Base-by-base conservation (phyloP, 2,888 invertebrate species). In the Acronicta aceris region DNA sequence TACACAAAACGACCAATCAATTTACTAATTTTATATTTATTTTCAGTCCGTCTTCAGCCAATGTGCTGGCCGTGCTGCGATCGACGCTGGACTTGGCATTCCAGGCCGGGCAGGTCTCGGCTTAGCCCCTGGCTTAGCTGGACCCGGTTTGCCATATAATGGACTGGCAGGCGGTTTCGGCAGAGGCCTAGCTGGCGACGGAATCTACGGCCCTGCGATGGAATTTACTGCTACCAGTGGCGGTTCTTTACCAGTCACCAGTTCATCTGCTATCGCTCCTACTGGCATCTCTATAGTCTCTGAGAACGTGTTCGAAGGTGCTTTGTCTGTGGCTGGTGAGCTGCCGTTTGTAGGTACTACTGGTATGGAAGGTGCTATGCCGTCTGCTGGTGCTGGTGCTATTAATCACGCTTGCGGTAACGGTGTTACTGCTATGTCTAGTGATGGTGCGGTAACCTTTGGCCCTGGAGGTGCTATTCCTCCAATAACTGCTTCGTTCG, bases 311-410 rank as follows among this genome's bases (percentile, higher is more conserved):
- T 63, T 51, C 9, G 63, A 58, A 15, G 61, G 65, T 55, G 30
- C 12, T 17, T 27, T 59, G 61, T 16, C 36, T 9, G 57, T 46
- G 2, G 56, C 43, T 47, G 65, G 64, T 47, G 56, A 62, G 49
- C 48, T 57, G 64, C 72, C 54, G 45, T 49, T 53, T 53, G 65
- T 56, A 47, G 61, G 59, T 42, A 53, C 65, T 71, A 43, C 21
- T 21, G 43, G 21, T 7, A 58, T 89, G 25, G 81, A 84, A 40
- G 87, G 87, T 0, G 69, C 60, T 15, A 59, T 88, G 16, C 86
- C 85, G 2, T 82, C 85, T 16, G 77, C 68, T 21, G 88, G 88
- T 5, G 58, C 75, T 43, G 85, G 84, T 38, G 38, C 38, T 8
- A 38, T 38, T 7, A 38, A 38, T n/a, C 21, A 43, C 13, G 43